Conservation (phyloP, 2,888 invertebrate species). For the Theodoxus fluviatilis region DNA sequence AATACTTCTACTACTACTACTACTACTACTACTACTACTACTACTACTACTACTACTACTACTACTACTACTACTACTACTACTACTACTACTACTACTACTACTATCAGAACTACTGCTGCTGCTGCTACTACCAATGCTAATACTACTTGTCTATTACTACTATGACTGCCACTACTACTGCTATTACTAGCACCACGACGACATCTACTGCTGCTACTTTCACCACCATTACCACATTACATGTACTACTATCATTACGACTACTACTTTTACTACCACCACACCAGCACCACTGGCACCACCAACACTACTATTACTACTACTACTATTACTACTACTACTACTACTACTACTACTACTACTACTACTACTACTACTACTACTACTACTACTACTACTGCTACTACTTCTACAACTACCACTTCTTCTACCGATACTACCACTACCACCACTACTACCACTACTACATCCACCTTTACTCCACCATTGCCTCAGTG, state of each 20-base stretch:
- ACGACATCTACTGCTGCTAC: neutral
- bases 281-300: too few species aligned
- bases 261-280: too few species aligned
- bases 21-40: neutral
- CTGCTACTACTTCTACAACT: neutral
- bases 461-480: neutral
- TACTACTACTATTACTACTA: slow-evolving; percentile 15
- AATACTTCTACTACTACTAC: neutral
- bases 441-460: neutral
- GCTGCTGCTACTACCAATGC: neutral
- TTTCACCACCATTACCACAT: too few species aligned
- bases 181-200: neutral
- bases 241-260: too few species aligned
- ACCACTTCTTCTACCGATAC: neutral
- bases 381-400: too few species aligned
- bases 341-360: too few species aligned
- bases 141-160: neutral
- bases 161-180: neutral
- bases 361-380: too few species aligned
- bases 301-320: too few species aligned
- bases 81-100: neutral
- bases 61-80: neutral
- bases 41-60: neutral
- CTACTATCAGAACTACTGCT: neutral
- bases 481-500: slow-evolving; percentile 23